These are phyloP conservation scores for Anolis sagrei DNA, from an alignment of 2,113 vertebrate species.

Conservation along the genomic window DNA sequence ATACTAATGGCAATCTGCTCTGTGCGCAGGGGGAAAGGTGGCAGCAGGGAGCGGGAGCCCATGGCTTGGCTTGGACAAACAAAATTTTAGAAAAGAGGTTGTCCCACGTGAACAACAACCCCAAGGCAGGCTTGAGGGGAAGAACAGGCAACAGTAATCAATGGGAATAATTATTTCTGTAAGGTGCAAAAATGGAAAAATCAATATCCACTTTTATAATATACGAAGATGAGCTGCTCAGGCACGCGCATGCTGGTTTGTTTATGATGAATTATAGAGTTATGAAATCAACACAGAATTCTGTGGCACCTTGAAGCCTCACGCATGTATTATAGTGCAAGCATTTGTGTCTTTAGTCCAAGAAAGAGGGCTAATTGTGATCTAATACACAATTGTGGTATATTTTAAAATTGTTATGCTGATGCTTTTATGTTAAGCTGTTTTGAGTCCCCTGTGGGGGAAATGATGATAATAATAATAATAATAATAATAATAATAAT, in stretches of 20 bases:
- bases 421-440: too few relatives aligned
- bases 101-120: background rate
- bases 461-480: too few relatives aligned
- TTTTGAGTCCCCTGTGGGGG: too few relatives aligned
- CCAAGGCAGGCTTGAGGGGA: background rate
- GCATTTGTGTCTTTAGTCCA: background rate
- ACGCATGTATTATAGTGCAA: background rate
- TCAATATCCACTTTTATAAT: background rate
- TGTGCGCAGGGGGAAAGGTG: background rate
- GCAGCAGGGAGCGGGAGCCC: background rate
- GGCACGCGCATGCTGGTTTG: background rate
- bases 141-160: background rate
- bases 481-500: background rate
- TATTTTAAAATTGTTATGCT: too few relatives aligned
- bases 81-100: background rate
- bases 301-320: background rate
- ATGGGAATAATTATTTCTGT: background rate
- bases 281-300: background rate
- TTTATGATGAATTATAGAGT: background rate
- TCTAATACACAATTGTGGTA: too few relatives aligned
- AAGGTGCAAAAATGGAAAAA: background rate
- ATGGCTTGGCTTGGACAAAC: background rate
- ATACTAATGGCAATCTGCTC: constrained; percentile 7
- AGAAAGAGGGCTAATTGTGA: background rate
- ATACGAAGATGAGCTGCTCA: background rate